Evolutionary conservation across 1,140 invertebrate species (phyloP), one percentile per base, ranked within the genome.

Genomic region (Dreissena polymorpha): DNA sequence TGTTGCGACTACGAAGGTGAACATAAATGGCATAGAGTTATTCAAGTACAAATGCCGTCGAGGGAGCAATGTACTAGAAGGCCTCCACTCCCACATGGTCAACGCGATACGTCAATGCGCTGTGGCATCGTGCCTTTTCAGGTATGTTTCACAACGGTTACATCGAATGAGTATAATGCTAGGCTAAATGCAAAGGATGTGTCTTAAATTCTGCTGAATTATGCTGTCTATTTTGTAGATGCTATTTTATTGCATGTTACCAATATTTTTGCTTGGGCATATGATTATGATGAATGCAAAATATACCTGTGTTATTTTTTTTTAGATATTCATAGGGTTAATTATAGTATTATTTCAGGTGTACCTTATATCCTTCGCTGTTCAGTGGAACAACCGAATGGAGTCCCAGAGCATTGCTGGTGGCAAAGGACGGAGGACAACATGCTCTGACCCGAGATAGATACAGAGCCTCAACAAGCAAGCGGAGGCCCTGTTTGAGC

Each of bases 321-420:
- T 39, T 39, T 5, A 39, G 39, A 39, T 39, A 5, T 5, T 39
- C 39, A 39, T 5, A 39, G 3, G 2, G 39, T 39, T 5, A 2
- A 39, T 5, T 39, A 39, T 39, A 10, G 2, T n/a, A 63, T n/a
- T 63, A n/a, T 63, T 63, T 63, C 60, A 63, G 60, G 60, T 63
- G 60, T 63, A 63, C 60, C 60, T 63, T 10, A 63, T 63, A 18
- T 63, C 60, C 60, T 63, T 63, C 23, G 60, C 60, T 10, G 60
- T 63, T 63, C 60, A 63, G 60, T 63, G 60, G 60, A 63, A 63
- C 23, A 63, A 63, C 18, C 60, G 60, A 18, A 63, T 63, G 60
- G 60, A 63, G 60, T n/a, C 60, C 18, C 23, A n/a, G 60, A 63
- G 60, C 23, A 18, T 63, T 63, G 60, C 60, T 63, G 60, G 18